Conservation (phyloP, 2,797 vertebrate genomes). For the Eleutherodactylus coqui region DNA sequence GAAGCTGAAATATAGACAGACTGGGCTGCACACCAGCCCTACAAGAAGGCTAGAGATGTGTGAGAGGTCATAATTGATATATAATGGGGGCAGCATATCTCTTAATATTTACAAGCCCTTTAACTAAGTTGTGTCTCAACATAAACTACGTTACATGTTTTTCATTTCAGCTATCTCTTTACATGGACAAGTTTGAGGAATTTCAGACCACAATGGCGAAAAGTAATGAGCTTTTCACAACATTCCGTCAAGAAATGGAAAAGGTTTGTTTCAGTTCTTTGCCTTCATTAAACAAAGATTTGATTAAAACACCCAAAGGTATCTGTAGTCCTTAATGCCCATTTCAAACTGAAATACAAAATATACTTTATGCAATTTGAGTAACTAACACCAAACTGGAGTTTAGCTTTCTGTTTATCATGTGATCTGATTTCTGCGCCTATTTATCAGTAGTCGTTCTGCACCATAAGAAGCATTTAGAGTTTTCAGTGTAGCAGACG, state of each 20-base stretch:
- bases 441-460: not conserved
- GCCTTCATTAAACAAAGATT: not conserved
- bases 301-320: not conserved
- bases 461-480: too few relatives aligned
- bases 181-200: conserved; percentile 99
- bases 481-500: not conserved
- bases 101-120: too few relatives aligned
- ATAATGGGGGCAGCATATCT: too few relatives aligned
- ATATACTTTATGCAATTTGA: too few relatives aligned
- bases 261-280: conserved; percentile 79
- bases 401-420: not conserved
- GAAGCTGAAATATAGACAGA: too few relatives aligned
- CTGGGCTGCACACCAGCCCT: too few relatives aligned
- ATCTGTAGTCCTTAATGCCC: too few relatives aligned
- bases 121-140: too few relatives aligned
- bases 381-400: not conserved
- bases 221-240: conserved; percentile 98
- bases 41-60: too few relatives aligned
- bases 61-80: too few relatives aligned
- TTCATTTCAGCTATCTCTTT: conserved; percentile 89
- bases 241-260: conserved; percentile 99
- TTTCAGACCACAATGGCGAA: conserved; percentile 98
- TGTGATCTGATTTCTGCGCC: too few relatives aligned
- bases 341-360: too few relatives aligned
- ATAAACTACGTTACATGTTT: conserved; percentile 4